Evolutionary conservation across 2,888 invertebrate species (phyloP).

Genomic region (Rutpela maculata): DNA sequence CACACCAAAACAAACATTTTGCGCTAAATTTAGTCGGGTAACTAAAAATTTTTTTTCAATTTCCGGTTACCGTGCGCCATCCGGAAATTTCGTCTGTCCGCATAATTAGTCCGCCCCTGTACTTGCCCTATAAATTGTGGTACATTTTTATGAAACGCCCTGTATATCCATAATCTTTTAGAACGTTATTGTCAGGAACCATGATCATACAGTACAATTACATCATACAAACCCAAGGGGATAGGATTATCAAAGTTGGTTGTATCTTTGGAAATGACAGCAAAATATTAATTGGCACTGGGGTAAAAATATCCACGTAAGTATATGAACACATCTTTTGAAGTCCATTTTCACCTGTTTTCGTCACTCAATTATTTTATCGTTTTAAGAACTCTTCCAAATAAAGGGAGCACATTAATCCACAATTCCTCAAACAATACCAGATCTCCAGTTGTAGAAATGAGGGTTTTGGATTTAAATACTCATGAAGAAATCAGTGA

Average conservation of each 20-base stretch:
- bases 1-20: no score
- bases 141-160: no score
- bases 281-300: constrained; percentile 77
- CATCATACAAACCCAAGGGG: constrained; percentile 89
- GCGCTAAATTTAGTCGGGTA: no score
- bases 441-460: constrained; percentile 75
- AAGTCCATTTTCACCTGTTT: not conserved
- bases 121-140: no score
- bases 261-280: constrained; percentile 80
- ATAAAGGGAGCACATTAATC: constrained; percentile 74
- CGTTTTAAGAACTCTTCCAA: constrained; percentile 69
- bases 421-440: constrained; percentile 71
- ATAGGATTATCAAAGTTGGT: constrained; percentile 87
- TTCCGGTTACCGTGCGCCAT: no score
- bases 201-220: constrained; percentile 90
- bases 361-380: not conserved
- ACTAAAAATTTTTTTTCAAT: no score
- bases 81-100: no score
- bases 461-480: constrained; percentile 78
- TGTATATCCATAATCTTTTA: constrained; percentile 66
- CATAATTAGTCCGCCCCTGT: no score
- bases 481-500: constrained; percentile 79
- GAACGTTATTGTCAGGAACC: constrained; percentile 85
- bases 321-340: constrained; percentile 46
- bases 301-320: constrained; percentile 77